Evolutionary conservation across 2,113 vertebrate genomes (phyloP).

Genomic region (Brachionichthys hirsutus): DNA sequence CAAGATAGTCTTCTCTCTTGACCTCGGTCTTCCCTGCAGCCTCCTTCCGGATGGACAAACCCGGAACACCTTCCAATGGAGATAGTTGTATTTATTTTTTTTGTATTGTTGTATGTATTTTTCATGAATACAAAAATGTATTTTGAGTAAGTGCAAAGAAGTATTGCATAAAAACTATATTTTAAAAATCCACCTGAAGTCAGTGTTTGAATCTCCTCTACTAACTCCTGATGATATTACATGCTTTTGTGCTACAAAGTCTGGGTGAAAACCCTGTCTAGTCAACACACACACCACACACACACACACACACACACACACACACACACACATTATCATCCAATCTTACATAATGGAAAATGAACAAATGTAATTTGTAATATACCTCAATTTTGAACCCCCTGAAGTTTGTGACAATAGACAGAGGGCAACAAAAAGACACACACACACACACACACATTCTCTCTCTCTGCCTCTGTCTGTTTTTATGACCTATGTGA

Average conservation of each 20-base stretch:
- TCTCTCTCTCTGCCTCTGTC: not conserved
- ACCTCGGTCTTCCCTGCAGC: no score
- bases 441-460: constrained; percentile 2
- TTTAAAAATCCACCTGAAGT: not conserved
- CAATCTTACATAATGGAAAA: constrained; percentile 46
- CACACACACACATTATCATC: constrained; percentile 2
- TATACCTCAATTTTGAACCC: constrained; percentile 50
- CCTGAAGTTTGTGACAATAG: constrained; percentile 50
- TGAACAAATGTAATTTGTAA: constrained; percentile 58
- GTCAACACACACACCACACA: not conserved
- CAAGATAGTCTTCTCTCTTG: no score
- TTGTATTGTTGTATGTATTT: no score
- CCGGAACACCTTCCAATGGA: no score
- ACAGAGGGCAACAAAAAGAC: constrained; percentile 27
- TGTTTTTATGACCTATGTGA: constrained; percentile 58
- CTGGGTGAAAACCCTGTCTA: constrained; percentile 13
- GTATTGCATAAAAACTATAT: not conserved
- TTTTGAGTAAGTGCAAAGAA: constrained; percentile 5
- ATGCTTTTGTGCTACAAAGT: constrained; percentile 11
- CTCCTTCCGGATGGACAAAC: no score
- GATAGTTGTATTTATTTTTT: no score
- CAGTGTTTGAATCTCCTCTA: constrained; percentile 1
- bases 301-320: not conserved
- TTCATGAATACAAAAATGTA: not conserved
- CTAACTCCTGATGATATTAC: not conserved